These are phyloP conservation scores for Pandemis corylana DNA, from an alignment of 2,888 invertebrate species.

Conservation along the genomic window DNA sequence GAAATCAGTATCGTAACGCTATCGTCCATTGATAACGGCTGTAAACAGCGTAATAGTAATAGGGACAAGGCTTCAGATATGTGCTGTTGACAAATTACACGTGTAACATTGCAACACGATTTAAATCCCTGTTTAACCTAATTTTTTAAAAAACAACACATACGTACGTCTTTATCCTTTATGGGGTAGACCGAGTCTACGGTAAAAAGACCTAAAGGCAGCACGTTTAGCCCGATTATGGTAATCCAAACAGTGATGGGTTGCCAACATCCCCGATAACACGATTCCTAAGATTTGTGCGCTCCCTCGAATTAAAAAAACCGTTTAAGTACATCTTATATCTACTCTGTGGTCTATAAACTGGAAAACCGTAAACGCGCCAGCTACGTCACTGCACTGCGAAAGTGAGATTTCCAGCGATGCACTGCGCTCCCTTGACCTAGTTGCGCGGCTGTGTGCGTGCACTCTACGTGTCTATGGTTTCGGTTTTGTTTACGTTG, in stretches of 20 bases:
- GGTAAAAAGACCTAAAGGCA: too few relatives aligned
- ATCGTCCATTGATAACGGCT: conserved; percentile 72
- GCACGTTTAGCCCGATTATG: too few relatives aligned
- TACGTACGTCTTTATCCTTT: background rate
- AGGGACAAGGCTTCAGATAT: conserved; percentile 80
- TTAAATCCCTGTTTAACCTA: conserved; percentile 49
- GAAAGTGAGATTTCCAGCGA: conserved; percentile 85
- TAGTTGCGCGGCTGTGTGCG: conserved; percentile 57
- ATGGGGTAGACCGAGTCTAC: too few relatives aligned
- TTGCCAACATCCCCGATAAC: too few relatives aligned
- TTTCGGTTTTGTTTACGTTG: conserved; percentile 41
- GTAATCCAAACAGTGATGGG: too few relatives aligned
- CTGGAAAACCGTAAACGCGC: conserved; percentile 63
- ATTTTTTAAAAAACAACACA: conserved; percentile 44
- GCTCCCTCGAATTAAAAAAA: too few relatives aligned
- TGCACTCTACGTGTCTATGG: conserved; percentile 34
- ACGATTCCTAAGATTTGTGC: too few relatives aligned
- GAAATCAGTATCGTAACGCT: conserved; percentile 21
- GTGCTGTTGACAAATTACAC: conserved; percentile 74
- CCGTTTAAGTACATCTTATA: too few relatives aligned
- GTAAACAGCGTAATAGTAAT: conserved; percentile 79
- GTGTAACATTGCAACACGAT: conserved; percentile 72
- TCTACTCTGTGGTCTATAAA: conserved; percentile 42
- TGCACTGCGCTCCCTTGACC: conserved; percentile 85
- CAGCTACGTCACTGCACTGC: conserved; percentile 53